Percentiles rank a stretch among this genome's conserved stretches.
phyloP scores from a whole-genome alignment of 2,113 vertebrate species.

The Neogale vison region DNA sequence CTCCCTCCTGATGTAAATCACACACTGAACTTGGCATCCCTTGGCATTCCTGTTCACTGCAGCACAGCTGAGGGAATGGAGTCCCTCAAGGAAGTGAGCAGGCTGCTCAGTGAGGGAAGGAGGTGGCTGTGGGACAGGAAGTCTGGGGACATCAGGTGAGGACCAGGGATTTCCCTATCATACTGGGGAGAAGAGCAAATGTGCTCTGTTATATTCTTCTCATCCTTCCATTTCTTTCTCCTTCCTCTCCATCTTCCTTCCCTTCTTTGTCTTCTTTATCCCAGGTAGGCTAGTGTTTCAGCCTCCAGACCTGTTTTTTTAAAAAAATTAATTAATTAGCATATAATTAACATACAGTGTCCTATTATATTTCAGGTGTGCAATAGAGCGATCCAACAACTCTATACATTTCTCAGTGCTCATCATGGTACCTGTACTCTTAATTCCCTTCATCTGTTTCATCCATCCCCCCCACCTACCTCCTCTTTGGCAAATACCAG shows the following conservation, averaged over 20 bases:
- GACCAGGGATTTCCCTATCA: neutral
- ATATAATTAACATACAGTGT: neutral
- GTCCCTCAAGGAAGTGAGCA: neutral
- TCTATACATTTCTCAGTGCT: neutral
- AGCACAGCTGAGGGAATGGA: neutral
- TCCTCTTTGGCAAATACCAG: neutral
- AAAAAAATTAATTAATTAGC: neutral
- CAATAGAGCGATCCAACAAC: neutral
- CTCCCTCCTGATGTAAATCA: neutral
- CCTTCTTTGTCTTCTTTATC: neutral
- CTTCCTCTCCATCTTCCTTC: neutral
- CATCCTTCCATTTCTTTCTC: neutral
- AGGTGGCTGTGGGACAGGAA: neutral
- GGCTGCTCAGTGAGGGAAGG: accelerated
- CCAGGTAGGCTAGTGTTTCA: conserved; percentile 19
- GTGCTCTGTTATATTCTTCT: neutral
- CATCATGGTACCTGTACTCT: neutral
- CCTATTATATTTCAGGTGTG: neutral
- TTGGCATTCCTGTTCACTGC: neutral
- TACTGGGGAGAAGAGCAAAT: accelerated
- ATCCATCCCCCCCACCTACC: neutral
- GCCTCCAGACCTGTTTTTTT: neutral
- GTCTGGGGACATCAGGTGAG: neutral
- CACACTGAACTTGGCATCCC: neutral
- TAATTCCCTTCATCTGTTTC: neutral